A percentile compares a stretch with the other conserved stretches of the same genome.
phyloP scores from a whole-genome alignment of 2,113 vertebrate genomes.

The Lepisosteus osseus region DNA sequence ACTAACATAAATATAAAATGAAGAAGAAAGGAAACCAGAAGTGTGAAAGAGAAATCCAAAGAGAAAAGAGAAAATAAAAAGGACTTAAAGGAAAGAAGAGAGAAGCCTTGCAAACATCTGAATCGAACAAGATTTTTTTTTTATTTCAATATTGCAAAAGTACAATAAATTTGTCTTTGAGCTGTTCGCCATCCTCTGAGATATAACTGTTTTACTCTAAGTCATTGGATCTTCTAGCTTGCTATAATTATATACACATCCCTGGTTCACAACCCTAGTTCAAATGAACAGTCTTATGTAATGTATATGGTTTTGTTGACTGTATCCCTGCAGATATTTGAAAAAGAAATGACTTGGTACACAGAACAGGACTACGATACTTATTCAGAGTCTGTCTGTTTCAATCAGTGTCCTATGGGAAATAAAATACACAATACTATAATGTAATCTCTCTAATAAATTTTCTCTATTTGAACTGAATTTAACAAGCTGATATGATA shows the following conservation, averaged over 20 bases:
- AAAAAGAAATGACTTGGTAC: conserved; percentile 12
- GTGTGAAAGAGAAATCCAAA: too few species aligned
- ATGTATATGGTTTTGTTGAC: neutral
- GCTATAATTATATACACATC: neutral
- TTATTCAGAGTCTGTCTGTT: neutral
- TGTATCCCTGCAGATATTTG: neutral
- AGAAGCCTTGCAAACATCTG: too few species aligned
- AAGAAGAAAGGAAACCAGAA: too few species aligned
- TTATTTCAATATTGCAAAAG: too few species aligned
- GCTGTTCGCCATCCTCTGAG: too few species aligned
- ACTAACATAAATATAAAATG: too few species aligned
- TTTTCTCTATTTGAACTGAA: conserved; percentile 8
- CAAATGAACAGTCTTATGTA: conserved; percentile 1
- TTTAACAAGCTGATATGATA: conserved; percentile 10
- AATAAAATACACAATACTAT: neutral
- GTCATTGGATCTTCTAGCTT: too few species aligned
- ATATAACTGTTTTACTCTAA: too few species aligned
- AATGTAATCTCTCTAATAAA: conserved; percentile 3
- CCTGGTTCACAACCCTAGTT: neutral
- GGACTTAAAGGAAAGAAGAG: too few species aligned
- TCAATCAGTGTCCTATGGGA: conserved; percentile 5
- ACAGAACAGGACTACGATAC: neutral
- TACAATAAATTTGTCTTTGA: too few species aligned
- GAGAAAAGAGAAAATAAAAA: too few species aligned
- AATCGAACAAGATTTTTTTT: too few species aligned